A percentile compares a stretch with the other conserved stretches of the same genome.
Conservation (phyloP, 1,140 invertebrate genomes). For the Drosophila kikkawai region DNA sequence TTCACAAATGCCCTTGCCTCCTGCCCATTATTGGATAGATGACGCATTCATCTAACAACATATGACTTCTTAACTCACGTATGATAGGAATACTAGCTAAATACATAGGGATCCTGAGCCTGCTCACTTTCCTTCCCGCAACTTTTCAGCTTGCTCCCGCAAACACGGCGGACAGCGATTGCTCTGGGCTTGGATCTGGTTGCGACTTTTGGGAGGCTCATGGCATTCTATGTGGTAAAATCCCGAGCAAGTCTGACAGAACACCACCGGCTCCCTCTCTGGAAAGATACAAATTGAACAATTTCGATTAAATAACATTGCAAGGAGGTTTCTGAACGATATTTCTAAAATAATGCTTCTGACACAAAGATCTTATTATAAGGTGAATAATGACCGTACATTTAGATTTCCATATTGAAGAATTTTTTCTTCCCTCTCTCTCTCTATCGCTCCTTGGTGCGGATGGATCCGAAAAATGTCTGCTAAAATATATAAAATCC, state of each 20-base stretch:
- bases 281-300: neutral
- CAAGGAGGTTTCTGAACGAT: neutral
- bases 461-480: too few species aligned
- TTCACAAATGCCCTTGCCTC: conserved; percentile 12
- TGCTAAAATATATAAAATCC: too few species aligned
- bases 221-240: conserved; percentile 52
- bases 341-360: too few species aligned
- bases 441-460: too few species aligned
- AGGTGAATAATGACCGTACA: neutral
- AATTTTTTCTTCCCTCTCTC: too few species aligned
- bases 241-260: conserved; percentile 42
- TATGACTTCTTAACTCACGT: neutral
- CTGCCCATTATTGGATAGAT: neutral
- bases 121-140: conserved; percentile 1
- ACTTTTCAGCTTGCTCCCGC: conserved; percentile 12
- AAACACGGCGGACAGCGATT: conserved; percentile 47
- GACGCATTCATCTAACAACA: conserved; percentile 1
- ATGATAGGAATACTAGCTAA: neutral
- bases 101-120: neutral
- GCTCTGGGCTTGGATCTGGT: conserved; percentile 17
- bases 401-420: neutral
- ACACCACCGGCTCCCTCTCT: conserved; percentile 28
- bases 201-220: conserved; percentile 31
- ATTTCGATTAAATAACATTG: neutral
- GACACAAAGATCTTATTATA: neutral